Percentiles rank a stretch among this genome's conserved stretches.
These are phyloP conservation scores for Endotricha flammealis DNA, from an alignment of 2,888 invertebrate genomes.

Conservation along the genomic window DNA sequence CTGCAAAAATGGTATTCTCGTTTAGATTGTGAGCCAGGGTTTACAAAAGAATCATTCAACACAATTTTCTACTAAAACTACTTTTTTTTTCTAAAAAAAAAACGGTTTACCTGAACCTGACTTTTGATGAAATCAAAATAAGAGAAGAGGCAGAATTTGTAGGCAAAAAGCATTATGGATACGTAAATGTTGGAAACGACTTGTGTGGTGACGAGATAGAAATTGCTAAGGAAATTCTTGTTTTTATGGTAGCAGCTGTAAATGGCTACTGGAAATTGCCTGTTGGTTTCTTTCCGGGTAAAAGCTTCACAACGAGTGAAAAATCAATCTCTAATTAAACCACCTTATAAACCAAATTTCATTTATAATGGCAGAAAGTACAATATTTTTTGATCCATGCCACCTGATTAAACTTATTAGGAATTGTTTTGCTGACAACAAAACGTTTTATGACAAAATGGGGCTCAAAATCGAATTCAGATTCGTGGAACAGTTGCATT, in stretches of 20 bases:
- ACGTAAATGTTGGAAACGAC: conserved; percentile 25
- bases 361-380: background rate
- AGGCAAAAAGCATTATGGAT: conserved; percentile 9
- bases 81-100: background rate
- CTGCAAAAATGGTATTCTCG: conserved; percentile 6
- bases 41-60: conserved; percentile 9
- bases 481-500: background rate
- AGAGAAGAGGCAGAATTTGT: conserved; percentile 5
- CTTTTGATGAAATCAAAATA: conserved; percentile 8
- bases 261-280: conserved; percentile 13
- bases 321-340: conserved; percentile 8
- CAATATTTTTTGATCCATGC: background rate
- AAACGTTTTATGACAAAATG: background rate
- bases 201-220: conserved; percentile 4
- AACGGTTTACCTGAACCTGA: too few species aligned
- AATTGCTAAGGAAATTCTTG: conserved; percentile 10
- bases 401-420: background rate
- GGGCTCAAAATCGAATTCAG: background rate
- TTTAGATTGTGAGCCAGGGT: too few species aligned
- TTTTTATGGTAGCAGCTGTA: conserved; percentile 11
- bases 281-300: conserved; percentile 9
- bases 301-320: conserved; percentile 6
- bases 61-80: conserved; percentile 6
- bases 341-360: conserved; percentile 6
- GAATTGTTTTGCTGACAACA: background rate